Conservation (phyloP, 2,113 vertebrate genomes). For the Microcebus lehilahytsara region DNA sequence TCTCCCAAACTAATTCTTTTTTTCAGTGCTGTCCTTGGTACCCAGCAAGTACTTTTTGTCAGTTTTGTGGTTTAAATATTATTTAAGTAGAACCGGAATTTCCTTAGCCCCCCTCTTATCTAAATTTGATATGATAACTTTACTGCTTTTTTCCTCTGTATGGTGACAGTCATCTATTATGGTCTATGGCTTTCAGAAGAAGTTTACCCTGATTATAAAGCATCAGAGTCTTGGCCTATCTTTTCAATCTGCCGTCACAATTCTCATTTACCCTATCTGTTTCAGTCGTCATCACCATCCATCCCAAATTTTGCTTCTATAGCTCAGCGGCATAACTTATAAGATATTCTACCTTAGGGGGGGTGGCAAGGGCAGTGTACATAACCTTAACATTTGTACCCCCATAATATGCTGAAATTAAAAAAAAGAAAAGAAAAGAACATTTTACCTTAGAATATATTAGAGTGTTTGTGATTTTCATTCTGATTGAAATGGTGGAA, state of each 20-base stretch:
- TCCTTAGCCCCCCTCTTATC: not conserved
- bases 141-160: not conserved
- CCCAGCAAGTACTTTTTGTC: not conserved
- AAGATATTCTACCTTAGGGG: not conserved
- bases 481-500: not conserved
- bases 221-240: not conserved
- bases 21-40: not conserved
- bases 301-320: not conserved
- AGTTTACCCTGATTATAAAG: not conserved
- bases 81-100: constrained; percentile 7
- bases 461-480: not conserved
- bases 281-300: not conserved
- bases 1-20: not conserved
- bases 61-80: not conserved
- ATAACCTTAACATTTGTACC: too few species aligned
- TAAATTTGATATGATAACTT: not conserved
- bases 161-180: not conserved
- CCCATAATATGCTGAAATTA: too few species aligned
- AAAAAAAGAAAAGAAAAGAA: too few species aligned
- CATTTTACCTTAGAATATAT: not conserved
- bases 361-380: too few species aligned
- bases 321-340: not conserved
- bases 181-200: not conserved
- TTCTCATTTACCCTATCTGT: not conserved
- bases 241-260: not conserved